A percentile compares a stretch with the other conserved stretches of the same genome.
These are phyloP conservation scores for Tetranychus piercei DNA, from an alignment of 2,888 invertebrate genomes.

Conservation along the genomic window DNA sequence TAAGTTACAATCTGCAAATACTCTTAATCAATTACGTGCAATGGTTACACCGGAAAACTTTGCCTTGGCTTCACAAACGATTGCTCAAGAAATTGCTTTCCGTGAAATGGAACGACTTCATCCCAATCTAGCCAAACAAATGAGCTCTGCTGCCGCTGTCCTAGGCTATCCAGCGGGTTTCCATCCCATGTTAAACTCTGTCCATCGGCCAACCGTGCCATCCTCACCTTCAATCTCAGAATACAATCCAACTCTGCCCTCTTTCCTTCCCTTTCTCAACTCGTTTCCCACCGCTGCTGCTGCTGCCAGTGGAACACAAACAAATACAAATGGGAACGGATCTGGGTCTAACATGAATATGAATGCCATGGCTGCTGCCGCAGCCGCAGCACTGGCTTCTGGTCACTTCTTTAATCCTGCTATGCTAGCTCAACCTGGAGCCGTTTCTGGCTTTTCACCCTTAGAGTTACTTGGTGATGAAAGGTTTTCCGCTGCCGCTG, in stretches of 20 bases:
- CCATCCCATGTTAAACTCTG: not conserved
- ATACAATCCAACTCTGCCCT: constrained; percentile 23
- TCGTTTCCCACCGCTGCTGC: not conserved
- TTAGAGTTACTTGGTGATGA: not conserved
- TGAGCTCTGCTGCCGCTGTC: not conserved
- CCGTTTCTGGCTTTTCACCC: not conserved
- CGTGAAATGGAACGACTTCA: not conserved
- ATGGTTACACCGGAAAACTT: not conserved
- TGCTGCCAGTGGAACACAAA: not conserved
- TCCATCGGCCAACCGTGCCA: not conserved
- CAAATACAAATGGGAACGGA: not conserved
- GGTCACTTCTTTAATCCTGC: not conserved
- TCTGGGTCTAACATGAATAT: not conserved
- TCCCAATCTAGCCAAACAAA: not conserved
- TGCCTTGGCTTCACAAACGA: not conserved
- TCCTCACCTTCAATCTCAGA: constrained; percentile 21
- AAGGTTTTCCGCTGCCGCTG: not conserved
- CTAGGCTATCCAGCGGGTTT: not conserved
- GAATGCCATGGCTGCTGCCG: not conserved
- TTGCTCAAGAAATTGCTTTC: not conserved
- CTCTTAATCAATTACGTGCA: constrained; percentile 1
- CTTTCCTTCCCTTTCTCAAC: constrained; percentile 13
- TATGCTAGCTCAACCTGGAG: not conserved
- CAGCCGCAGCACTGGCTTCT: not conserved
- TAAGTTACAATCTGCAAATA: not conserved